Evolutionary conservation across 2,888 invertebrate genomes (phyloP).

Genomic region (Nasonia oneida): DNA sequence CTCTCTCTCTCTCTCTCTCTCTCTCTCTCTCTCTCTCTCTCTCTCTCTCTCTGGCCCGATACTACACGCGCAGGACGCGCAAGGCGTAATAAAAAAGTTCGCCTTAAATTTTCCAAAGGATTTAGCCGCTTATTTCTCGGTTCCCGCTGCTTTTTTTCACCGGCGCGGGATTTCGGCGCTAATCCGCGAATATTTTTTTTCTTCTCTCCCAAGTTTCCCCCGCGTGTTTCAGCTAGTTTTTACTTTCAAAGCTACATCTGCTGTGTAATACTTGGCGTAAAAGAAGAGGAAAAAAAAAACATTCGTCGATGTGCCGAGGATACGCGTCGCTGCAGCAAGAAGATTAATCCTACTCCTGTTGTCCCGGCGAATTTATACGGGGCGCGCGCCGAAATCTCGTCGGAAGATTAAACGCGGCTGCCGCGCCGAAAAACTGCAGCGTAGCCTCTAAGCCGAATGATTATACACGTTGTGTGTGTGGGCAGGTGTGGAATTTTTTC

Average conservation of each 20-base stretch:
- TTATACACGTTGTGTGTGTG: neutral
- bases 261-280: neutral
- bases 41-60: too few relatives aligned
- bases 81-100: conserved; percentile 52
- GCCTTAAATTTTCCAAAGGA: conserved; percentile 58
- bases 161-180: neutral
- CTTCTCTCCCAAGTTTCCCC: neutral
- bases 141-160: conserved; percentile 2
- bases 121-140: conserved; percentile 34
- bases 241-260: neutral
- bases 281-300: neutral
- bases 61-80: neutral
- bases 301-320: neutral
- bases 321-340: neutral
- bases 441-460: conserved; percentile 1
- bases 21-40: too few relatives aligned
- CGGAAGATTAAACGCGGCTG: neutral
- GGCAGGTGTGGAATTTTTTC: neutral
- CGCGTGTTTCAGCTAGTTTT: conserved; percentile 2
- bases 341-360: neutral
- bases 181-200: conserved; percentile 9
- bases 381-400: neutral
- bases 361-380: neutral
- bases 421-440: neutral
- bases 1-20: too few relatives aligned